These are phyloP conservation scores for Tetraodon nigroviridis DNA, from an alignment of 2,113 vertebrate species.

Conservation along the genomic window DNA sequence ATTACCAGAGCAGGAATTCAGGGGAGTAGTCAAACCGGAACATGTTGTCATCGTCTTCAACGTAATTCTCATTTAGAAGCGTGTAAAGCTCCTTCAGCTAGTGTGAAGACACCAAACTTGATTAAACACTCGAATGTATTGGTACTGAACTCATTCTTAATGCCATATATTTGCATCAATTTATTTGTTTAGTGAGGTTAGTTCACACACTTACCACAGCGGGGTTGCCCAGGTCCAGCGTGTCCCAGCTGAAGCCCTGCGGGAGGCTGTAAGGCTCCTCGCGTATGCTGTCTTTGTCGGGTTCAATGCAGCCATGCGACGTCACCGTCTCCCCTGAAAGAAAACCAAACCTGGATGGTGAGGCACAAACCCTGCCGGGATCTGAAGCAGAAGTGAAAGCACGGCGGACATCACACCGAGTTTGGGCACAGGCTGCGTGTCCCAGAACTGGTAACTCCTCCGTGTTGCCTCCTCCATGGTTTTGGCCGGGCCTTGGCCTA, in stretches of 20 bases:
- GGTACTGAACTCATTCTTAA: background rate
- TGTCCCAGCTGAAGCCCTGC: constrained; percentile 94
- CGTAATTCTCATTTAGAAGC: constrained; percentile 96
- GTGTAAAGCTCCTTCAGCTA: constrained; percentile 98
- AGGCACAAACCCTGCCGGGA: background rate
- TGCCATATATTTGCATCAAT: background rate
- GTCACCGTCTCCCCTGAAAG: constrained; percentile 88
- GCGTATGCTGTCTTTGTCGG: constrained; percentile 92
- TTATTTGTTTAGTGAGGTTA: background rate
- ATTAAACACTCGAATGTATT: background rate
- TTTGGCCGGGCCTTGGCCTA: constrained; percentile 95
- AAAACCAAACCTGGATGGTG: constrained; percentile 10
- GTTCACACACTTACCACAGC: constrained; percentile 81
- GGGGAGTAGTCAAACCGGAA: constrained; percentile 99
- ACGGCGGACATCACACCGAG: constrained; percentile 74
- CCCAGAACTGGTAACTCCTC: constrained; percentile 99
- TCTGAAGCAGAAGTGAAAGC: background rate
- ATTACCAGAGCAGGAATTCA: constrained; percentile 95
- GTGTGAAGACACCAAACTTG: background rate
- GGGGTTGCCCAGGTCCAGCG: constrained; percentile 87
- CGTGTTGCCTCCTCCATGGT: constrained; percentile 98
- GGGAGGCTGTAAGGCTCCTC: constrained; percentile 96
- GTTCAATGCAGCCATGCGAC: constrained; percentile 91
- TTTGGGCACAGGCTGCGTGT: constrained; percentile 96
- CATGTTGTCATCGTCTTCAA: constrained; percentile 99